Percentiles rank a stretch among this genome's conserved stretches.
Evolutionary conservation across 2,113 vertebrate species (phyloP).

Genomic region (Nanorana parkeri): DNA sequence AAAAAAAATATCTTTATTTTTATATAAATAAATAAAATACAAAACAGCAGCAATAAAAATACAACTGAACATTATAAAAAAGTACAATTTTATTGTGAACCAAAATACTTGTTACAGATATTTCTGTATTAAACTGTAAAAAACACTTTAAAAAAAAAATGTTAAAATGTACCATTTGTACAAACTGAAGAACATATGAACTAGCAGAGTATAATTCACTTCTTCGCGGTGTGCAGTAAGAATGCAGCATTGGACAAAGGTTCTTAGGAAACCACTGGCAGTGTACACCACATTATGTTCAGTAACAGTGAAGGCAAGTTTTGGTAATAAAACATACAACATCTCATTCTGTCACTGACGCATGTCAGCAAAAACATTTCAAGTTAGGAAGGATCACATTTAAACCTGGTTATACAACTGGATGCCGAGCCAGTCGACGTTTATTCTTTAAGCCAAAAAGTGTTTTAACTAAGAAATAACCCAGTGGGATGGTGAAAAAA

Average conservation of each 20-base stretch:
- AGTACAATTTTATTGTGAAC: conserved; percentile 3
- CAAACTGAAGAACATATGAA: not conserved
- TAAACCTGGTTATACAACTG: not conserved
- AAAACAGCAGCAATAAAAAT: conserved; percentile 13
- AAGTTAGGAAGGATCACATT: conserved; percentile 34
- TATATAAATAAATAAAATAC: not conserved
- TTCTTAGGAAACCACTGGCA: not conserved
- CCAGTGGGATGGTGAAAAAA: too few species aligned
- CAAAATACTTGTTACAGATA: not conserved
- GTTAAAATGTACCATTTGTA: not conserved
- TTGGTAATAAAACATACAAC: not conserved
- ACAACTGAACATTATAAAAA: not conserved
- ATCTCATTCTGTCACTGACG: not conserved
- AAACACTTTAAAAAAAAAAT: not conserved
- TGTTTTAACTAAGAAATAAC: too few species aligned
- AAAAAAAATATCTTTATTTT: conserved; percentile 3
- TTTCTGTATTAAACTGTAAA: conserved; percentile 12
- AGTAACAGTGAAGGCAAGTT: not conserved
- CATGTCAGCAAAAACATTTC: not conserved
- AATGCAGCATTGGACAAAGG: not conserved
- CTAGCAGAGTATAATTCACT: not conserved
- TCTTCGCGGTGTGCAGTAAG: not conserved
- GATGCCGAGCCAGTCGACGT: not conserved
- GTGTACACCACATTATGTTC: not conserved
- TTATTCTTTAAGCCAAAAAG: too few species aligned